phyloP scores from a whole-genome alignment of 2,888 invertebrate species.

The Eudasyphora cyanicolor region DNA sequence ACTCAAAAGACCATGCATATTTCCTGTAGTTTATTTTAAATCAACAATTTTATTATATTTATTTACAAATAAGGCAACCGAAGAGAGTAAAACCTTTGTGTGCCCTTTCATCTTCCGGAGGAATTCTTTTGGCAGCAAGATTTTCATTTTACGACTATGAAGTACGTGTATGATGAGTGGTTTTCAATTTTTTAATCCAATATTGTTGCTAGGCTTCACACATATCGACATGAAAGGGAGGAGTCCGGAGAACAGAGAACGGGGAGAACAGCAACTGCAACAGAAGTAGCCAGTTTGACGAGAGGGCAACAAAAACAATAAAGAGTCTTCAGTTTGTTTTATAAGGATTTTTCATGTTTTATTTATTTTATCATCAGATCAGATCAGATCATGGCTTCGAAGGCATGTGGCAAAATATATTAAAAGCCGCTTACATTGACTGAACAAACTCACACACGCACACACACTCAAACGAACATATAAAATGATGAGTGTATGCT shows the following conservation, averaged over 20 bases:
- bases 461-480: not conserved
- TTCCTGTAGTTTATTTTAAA: not conserved
- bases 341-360: constrained; percentile 11
- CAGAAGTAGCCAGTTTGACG: not conserved
- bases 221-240: too few relatives aligned
- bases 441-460: not conserved
- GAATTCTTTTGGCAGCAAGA: not conserved
- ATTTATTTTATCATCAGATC: constrained; percentile 10
- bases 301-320: not conserved
- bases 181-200: constrained; percentile 32
- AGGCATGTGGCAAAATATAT: constrained; percentile 63
- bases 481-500: too few relatives aligned
- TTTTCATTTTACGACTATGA: constrained; percentile 4
- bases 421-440: constrained; percentile 60
- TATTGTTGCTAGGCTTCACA: constrained; percentile 44
- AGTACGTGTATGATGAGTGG: constrained; percentile 19
- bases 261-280: not conserved
- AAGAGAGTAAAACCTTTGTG: not conserved
- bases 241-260: too few relatives aligned
- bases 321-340: constrained; percentile 24
- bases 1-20: not conserved
- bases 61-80: not conserved
- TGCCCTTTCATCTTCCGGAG: constrained; percentile 1
- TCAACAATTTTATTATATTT: not conserved
- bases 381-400: constrained; percentile 44